These are phyloP conservation scores for Anthopleura xanthogrammica DNA, from an alignment of 92 coral and sea anemone genomes.

Conservation along the genomic window DNA sequence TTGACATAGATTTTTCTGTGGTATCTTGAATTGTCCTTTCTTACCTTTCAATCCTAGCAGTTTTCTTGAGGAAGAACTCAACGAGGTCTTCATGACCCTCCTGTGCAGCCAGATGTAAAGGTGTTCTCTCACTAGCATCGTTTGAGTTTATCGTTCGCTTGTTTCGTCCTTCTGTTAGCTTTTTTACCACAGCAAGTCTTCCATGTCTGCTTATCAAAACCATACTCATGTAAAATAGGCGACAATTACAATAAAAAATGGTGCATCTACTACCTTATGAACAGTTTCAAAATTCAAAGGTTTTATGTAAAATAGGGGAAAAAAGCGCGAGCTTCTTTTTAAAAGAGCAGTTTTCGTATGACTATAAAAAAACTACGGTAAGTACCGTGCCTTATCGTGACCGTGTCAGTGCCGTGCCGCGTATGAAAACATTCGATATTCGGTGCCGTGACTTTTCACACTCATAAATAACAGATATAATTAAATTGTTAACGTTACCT, in stretches of 20 bases:
- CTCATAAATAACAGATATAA: too few species aligned
- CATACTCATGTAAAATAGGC: background rate
- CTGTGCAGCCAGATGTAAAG: slow-evolving; percentile 76
- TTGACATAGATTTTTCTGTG: too few species aligned
- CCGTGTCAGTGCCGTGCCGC: too few species aligned
- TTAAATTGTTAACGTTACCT: slow-evolving; percentile 27
- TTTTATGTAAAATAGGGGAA: too few species aligned
- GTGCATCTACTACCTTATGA: background rate
- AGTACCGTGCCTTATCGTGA: too few species aligned
- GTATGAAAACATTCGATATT: too few species aligned
- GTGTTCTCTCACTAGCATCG: slow-evolving; percentile 78
- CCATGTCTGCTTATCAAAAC: slow-evolving; percentile 34
- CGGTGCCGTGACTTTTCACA: too few species aligned
- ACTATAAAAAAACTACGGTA: too few species aligned
- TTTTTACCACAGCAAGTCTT: slow-evolving; percentile 60
- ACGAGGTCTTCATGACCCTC: slow-evolving; percentile 86
- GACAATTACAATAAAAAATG: background rate
- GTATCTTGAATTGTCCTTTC: background rate
- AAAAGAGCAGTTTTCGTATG: too few species aligned
- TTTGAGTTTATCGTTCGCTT: slow-evolving; percentile 74
- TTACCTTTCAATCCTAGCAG: slow-evolving; percentile 74
- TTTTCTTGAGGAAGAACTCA: slow-evolving; percentile 76
- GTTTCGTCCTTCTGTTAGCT: slow-evolving; percentile 78
- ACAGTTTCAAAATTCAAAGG: too few species aligned
- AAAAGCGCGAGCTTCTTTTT: too few species aligned